Base-by-base conservation (phyloP, 2,888 invertebrate species). In the Stenichneumon culpator region DNA sequence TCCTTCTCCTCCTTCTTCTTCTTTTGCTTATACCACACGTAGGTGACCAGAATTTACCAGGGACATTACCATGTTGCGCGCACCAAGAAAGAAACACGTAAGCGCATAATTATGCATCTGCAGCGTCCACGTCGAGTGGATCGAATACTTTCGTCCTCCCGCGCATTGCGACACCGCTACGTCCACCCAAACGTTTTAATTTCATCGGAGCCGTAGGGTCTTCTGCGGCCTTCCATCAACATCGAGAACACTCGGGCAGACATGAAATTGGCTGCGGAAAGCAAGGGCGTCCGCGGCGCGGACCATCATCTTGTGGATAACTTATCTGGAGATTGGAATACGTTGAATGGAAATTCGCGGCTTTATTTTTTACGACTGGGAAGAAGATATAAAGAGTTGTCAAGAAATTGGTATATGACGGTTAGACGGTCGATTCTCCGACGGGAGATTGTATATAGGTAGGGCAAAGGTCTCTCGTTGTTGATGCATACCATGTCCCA, bases 21-120 rank as follows among this genome's bases (percentile, higher is more conserved):
- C 57, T 32, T 25, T 3, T 22, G 22, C 57, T 3, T 57, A 36
- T 57, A 16, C 68, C 54, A 81, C 86, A 82, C 82, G 81, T 81
- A 75, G 78, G 78, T 83, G 81, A 81, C 82, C 83, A 78, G 81
- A 39, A 86, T 86, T 86, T 81, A 83, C 78, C 74, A 44, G 63
- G 52, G 25, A 79, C 86, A 86, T 86, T 86, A 86, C 86, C 78
- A 72, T 44, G 85, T 68, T 79, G 79, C 75, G 63, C 63, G 65
- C 73, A 28, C 32, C 19, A 44, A 60, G 52, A 72, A 50, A 63
- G 69, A 72, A 79, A 79, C 79, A 25, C 70, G 79, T 75, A 54
- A 52, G 47, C 75, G 63, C 60, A 54, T 85, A 82, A 85, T 85
- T 85, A 85, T 67, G 72, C 75, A 67, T 63, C 60, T 28, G 60